Evolutionary conservation across 2,797 vertebrate genomes (phyloP).

Genomic region (Lacerta viridis): DNA sequence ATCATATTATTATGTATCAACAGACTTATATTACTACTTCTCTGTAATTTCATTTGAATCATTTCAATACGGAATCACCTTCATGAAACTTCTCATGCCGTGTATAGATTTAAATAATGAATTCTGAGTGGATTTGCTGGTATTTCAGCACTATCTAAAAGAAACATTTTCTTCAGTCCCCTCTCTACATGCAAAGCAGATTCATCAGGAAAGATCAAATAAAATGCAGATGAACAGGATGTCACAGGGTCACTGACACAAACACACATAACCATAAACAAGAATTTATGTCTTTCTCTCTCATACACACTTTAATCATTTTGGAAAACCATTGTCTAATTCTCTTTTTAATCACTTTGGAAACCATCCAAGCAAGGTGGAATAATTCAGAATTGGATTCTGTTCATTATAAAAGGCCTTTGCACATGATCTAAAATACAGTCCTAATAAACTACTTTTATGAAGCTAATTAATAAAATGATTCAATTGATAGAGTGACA

Average conservation of each 20-base stretch:
- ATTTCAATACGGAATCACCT: neutral
- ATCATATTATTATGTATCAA: too few relatives aligned
- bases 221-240: constrained; percentile 10
- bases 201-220: neutral
- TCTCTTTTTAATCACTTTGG: neutral
- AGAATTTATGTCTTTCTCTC: neutral
- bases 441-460: neutral
- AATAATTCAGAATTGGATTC: neutral
- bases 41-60: constrained; percentile 1
- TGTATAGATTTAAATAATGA: neutral
- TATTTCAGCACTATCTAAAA: neutral
- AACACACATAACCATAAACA: neutral
- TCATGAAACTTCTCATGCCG: neutral
- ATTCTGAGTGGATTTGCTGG: neutral
- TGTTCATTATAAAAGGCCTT: neutral
- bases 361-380: neutral
- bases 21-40: too few relatives aligned
- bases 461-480: neutral
- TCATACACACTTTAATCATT: neutral
- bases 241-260: neutral
- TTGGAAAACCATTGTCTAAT: constrained; percentile 1
- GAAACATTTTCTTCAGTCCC: neutral
- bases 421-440: neutral
- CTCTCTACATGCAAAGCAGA: neutral
- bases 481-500: neutral